These are phyloP conservation scores for Eleutherodactylus coqui DNA, from an alignment of 2,797 vertebrate genomes.

Conservation along the genomic window DNA sequence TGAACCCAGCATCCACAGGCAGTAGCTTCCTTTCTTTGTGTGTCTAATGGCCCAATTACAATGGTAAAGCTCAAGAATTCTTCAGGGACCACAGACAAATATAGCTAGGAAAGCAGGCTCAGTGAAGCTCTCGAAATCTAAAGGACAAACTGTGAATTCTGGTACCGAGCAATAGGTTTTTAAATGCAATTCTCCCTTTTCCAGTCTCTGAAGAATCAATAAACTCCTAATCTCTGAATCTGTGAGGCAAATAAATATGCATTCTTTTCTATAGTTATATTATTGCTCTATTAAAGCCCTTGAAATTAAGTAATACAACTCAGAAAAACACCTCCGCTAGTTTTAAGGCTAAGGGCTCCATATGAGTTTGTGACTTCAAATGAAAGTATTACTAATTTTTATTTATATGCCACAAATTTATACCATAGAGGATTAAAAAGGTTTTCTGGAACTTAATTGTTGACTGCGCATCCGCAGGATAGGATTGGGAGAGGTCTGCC, in stretches of 20 bases:
- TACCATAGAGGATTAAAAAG: too few species aligned
- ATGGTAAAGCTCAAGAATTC: constrained; percentile 33
- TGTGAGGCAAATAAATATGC: background rate
- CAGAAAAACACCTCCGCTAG: too few species aligned
- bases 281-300: background rate
- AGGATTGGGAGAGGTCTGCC: too few species aligned
- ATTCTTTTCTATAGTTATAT: background rate
- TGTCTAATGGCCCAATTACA: constrained; percentile 47
- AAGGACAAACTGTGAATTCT: constrained; percentile 32
- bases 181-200: background rate
- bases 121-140: constrained; percentile 11
- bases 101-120: constrained; percentile 11
- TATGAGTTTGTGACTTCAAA: too few species aligned
- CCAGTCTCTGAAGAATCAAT: constrained; percentile 13
- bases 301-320: too few species aligned
- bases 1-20: constrained; percentile 2
- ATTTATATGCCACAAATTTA: too few species aligned
- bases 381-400: too few species aligned
- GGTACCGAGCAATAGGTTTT: background rate
- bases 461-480: too few species aligned
- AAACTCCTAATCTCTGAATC: background rate
- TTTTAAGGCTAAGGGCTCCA: too few species aligned
- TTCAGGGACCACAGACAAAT: constrained; percentile 50
- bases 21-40: constrained; percentile 12
- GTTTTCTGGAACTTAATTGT: too few species aligned